Base-by-base conservation (phyloP, 2,113 vertebrate species). In the Eudyptes chrysolophus region DNA sequence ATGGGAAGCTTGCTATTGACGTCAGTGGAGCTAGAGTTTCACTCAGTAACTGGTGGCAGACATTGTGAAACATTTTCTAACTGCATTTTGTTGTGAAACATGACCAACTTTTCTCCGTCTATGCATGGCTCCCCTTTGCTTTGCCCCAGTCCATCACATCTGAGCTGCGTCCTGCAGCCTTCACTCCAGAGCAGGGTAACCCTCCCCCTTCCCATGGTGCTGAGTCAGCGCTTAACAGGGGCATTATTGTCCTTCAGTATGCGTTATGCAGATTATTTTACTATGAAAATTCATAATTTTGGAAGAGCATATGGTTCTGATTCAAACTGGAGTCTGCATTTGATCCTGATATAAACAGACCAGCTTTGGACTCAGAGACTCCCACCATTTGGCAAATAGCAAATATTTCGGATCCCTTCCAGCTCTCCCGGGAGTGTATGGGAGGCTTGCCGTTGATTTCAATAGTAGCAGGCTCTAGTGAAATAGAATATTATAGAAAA, bases 401-500 rank as follows among this genome's bases (percentile, higher is more conserved):
- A 94, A 97, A 72, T 82, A 51, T 94, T 97, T 89, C 60, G 49
- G 85, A 87, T 49, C 54, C 18, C 4, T 65, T 90, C 58, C 90
- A 90, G 71, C 71, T 87, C 87, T 93, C 49, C 42, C 1, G 3
- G 72, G 72, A 89, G 38, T 1, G 2, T 24, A 32, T 12, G 60
- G 81, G 60, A 79, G 55, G 52, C 34, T 80, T 74, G 62, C 40
- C 2, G 7, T 49, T 58, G 75, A 40, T 92, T 95, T 87, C 92
- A 68, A 21, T 17, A 70, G 84, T 51, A 89, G 42, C 60, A 90
- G 79, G 58, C 19, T 95, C 93, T 94, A 94, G 91, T 92, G 89
- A 96, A 97, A 97, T 38, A 29, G 84, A 96, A 96, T 92, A 94
- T 95, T 90, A 65, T 83, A 93, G 97, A 95, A 97, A 97, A 97